phyloP scores from a whole-genome alignment of 2,797 vertebrate genomes.

The Centroberyx gerrardi region DNA sequence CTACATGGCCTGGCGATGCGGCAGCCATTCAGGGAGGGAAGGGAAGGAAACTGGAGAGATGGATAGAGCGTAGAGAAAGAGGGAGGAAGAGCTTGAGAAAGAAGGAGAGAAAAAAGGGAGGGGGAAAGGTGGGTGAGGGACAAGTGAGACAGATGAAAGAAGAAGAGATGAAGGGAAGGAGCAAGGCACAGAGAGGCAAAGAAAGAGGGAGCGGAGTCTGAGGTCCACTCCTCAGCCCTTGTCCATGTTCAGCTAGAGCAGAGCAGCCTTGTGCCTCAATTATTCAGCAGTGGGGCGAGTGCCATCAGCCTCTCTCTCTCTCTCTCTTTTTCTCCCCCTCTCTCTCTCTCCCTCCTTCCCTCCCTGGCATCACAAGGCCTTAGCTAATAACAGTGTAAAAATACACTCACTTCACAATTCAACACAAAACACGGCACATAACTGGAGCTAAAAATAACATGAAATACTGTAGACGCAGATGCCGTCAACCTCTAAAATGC shows the following conservation, averaged over 20 bases:
- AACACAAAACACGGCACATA: constrained; percentile 45
- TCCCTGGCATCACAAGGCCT: constrained; percentile 65
- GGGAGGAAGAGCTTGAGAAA: constrained; percentile 14
- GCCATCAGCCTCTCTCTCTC: constrained; percentile 55
- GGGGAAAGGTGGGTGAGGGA: neutral
- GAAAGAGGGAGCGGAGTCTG: constrained; percentile 38
- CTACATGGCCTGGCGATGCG: constrained; percentile 43
- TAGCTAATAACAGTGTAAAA: constrained; percentile 67
- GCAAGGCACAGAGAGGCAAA: constrained; percentile 15
- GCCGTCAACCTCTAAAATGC: neutral
- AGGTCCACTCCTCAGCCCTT: constrained; percentile 65
- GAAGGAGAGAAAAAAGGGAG: constrained; percentile 19
- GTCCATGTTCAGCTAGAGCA: constrained; percentile 64
- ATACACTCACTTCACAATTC: constrained; percentile 52
- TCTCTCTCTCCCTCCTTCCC: constrained; percentile 5
- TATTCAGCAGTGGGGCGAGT: constrained; percentile 79
- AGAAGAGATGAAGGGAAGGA: constrained; percentile 33
- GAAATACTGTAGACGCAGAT: neutral
- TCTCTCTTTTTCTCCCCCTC: constrained; percentile 4
- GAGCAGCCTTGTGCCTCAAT: constrained; percentile 77
- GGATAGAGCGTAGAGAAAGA: constrained; percentile 9
- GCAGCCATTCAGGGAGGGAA: constrained; percentile 52
- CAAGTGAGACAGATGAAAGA: constrained; percentile 25
- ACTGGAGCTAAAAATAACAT: constrained; percentile 65
- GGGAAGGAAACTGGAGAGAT: constrained; percentile 8